Percentiles rank a stretch among this genome's conserved stretches.
Evolutionary conservation across 2,113 vertebrate genomes (phyloP).

Genomic region (Verasper variegatus): DNA sequence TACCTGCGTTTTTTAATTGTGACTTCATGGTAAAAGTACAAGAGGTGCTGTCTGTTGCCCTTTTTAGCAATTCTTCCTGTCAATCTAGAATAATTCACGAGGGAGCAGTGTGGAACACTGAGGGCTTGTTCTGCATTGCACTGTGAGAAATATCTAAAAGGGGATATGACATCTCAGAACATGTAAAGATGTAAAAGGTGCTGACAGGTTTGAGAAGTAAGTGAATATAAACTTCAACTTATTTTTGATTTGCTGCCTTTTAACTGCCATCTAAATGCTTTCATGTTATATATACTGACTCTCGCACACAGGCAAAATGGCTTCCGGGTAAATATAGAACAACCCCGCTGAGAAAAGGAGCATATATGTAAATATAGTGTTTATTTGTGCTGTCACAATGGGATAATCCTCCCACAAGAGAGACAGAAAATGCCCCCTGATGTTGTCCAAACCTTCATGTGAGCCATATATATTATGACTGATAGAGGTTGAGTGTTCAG

Average conservation of each 20-base stretch:
- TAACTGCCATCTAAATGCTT: conserved; percentile 17
- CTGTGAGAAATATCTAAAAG: not conserved
- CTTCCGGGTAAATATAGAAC: not conserved
- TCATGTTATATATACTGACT: conserved; percentile 6
- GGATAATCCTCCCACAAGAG: not conserved
- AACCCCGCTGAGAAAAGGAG: conserved; percentile 12
- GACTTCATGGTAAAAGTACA: no score
- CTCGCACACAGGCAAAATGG: not conserved
- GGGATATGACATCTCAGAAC: not conserved
- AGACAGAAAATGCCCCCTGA: conserved; percentile 26
- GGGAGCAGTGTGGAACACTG: not conserved
- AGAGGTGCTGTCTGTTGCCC: no score
- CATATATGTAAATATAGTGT: conserved; percentile 12
- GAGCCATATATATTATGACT: conserved; percentile 11
- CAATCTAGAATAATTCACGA: no score
- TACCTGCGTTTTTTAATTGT: no score
- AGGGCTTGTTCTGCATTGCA: not conserved
- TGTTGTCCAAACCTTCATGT: conserved; percentile 22
- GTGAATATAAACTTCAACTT: not conserved
- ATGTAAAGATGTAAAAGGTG: not conserved
- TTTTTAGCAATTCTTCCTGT: no score
- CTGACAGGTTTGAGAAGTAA: not conserved
- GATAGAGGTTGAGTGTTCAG: conserved; percentile 37
- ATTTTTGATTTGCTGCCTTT: not conserved
- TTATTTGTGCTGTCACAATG: conserved; percentile 23